These are phyloP conservation scores for Toxostoma redivivum DNA, from an alignment of 2,113 vertebrate genomes.

Conservation along the genomic window DNA sequence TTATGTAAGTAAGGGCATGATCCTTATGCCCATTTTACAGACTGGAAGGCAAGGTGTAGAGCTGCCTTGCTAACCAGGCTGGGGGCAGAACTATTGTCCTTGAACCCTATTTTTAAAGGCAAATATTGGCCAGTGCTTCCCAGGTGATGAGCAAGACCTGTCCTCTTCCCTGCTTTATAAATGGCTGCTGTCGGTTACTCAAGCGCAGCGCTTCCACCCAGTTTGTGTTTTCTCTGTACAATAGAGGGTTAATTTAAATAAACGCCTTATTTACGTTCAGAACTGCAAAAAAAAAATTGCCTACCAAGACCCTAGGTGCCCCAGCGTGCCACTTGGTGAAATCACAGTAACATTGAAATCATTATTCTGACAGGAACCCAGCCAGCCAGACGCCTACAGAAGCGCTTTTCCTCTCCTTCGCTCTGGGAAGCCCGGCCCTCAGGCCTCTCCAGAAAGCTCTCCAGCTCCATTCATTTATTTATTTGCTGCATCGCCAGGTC, in stretches of 20 bases:
- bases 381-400: constrained; percentile 62
- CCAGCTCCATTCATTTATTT: constrained; percentile 55
- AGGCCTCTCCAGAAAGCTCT: constrained; percentile 46
- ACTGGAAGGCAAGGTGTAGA: not conserved
- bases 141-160: not conserved
- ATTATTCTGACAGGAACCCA: constrained; percentile 60
- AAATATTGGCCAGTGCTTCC: not conserved
- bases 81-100: not conserved
- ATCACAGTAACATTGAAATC: constrained; percentile 40
- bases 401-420: constrained; percentile 48
- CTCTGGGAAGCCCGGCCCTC: constrained; percentile 25
- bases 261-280: constrained; percentile 28
- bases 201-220: not conserved
- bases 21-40: not conserved
- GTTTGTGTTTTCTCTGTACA: not conserved
- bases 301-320: constrained; percentile 15
- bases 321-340: constrained; percentile 21
- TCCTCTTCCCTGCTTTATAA: not conserved
- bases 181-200: not conserved
- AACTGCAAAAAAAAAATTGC: constrained; percentile 41
- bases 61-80: not conserved
- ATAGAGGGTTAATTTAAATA: constrained; percentile 26
- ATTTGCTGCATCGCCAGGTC: constrained; percentile 53
- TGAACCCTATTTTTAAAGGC: not conserved
- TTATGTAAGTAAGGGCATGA: not conserved